A percentile compares a stretch with the other conserved stretches of the same genome.
These are phyloP conservation scores for Omphaloscelis lunosa DNA, from an alignment of 2,888 invertebrate genomes.

Conservation along the genomic window DNA sequence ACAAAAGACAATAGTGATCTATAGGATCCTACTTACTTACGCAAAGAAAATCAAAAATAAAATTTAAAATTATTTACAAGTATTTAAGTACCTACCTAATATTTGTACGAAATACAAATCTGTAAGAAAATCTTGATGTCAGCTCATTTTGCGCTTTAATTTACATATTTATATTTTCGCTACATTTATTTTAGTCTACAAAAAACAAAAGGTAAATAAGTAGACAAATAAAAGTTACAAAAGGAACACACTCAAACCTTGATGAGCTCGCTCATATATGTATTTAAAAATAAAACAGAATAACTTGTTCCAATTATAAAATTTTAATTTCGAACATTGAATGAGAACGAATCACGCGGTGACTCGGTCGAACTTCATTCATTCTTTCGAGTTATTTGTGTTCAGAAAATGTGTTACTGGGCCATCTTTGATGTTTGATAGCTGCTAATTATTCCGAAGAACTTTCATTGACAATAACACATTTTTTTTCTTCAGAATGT, in stretches of 20 bases:
- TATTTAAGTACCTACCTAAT: neutral
- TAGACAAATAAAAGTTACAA: conserved; percentile 23
- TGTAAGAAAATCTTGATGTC: neutral
- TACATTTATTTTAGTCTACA: neutral
- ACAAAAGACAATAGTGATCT: neutral
- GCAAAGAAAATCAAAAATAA: neutral
- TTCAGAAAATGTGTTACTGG: conserved; percentile 66
- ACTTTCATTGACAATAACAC: conserved; percentile 38
- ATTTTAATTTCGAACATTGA: conserved; percentile 58
- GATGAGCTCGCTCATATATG: conserved; percentile 49
- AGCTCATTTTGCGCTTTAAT: neutral
- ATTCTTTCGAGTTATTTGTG: conserved; percentile 61
- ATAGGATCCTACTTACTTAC: too few species aligned
- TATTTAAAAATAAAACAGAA: conserved; percentile 54
- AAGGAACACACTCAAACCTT: conserved; percentile 39
- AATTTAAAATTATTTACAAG: neutral
- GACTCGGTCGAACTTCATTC: conserved; percentile 60
- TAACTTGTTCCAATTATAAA: conserved; percentile 61
- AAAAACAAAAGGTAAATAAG: neutral
- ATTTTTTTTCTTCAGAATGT: conserved; percentile 13
- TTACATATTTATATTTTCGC: neutral
- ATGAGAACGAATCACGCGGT: conserved; percentile 55
- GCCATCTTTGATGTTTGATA: conserved; percentile 66
- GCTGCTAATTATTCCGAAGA: conserved; percentile 21
- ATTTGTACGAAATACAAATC: neutral